Evolutionary conservation across 2,797 vertebrate species (phyloP).

Genomic region (Coregonus suidteri): DNA sequence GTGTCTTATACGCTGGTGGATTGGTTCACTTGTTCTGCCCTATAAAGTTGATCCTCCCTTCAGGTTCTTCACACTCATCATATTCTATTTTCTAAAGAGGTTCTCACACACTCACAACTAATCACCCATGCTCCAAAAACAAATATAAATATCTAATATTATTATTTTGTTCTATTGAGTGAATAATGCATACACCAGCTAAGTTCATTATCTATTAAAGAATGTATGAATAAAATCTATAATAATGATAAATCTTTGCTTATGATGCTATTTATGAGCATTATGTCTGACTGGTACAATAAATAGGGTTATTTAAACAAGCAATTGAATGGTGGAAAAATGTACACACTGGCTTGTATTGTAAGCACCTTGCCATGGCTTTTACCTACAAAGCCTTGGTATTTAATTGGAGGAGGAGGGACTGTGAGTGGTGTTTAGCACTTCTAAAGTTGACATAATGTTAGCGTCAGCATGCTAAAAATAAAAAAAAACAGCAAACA

Average conservation of each 20-base stretch:
- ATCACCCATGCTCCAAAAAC: constrained; percentile 26
- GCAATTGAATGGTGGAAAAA: background rate
- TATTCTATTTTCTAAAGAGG: constrained; percentile 58
- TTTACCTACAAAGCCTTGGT: constrained; percentile 36
- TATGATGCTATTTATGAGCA: constrained; percentile 47
- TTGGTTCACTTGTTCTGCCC: constrained; percentile 18
- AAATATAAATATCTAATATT: constrained; percentile 37
- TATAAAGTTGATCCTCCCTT: constrained; percentile 34
- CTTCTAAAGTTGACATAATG: constrained; percentile 46
- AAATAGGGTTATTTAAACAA: constrained; percentile 21
- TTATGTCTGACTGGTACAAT: constrained; percentile 48
- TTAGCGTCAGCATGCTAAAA: constrained; percentile 42
- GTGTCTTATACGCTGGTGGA: constrained; percentile 16
- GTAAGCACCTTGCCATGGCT: constrained; percentile 26
- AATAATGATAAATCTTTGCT: constrained; percentile 59
- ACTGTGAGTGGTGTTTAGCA: constrained; percentile 25
- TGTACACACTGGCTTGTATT: constrained; percentile 5
- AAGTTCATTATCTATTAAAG: constrained; percentile 69
- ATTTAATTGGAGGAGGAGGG: constrained; percentile 13
- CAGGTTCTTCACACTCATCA: constrained; percentile 36
- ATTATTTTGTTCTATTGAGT: constrained; percentile 62
- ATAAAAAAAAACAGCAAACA: background rate
- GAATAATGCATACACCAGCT: constrained; percentile 67
- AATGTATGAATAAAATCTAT: constrained; percentile 73
- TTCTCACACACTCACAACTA: constrained; percentile 5